phyloP scores from a whole-genome alignment of 2,113 vertebrate species.

The Raja brachyura region DNA sequence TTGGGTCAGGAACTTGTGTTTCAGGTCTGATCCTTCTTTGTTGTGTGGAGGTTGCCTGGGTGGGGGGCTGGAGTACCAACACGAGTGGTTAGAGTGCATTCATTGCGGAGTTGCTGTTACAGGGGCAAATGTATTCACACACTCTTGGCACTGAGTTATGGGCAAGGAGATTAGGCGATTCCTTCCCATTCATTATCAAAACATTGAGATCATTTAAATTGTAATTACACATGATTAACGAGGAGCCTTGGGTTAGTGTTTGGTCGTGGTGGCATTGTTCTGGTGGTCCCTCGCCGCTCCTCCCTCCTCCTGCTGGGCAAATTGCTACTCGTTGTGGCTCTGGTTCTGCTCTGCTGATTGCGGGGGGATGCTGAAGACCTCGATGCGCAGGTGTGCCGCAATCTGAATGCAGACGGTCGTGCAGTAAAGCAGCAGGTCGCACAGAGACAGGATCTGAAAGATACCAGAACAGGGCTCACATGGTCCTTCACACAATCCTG shows the following conservation, averaged over 20 bases:
- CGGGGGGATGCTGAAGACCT: slow-evolving; percentile 82
- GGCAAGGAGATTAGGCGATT: neutral
- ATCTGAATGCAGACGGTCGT: slow-evolving; percentile 86
- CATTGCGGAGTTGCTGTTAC: neutral
- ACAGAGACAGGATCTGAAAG: slow-evolving; percentile 74
- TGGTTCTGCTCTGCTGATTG: slow-evolving; percentile 68
- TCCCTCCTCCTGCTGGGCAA: slow-evolving; percentile 77
- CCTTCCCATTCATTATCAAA: neutral
- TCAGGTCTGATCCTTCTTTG: too few species aligned
- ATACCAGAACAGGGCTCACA: slow-evolving; percentile 43
- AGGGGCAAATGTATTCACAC: neutral
- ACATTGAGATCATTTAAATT: neutral
- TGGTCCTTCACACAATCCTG: neutral
- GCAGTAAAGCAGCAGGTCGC: slow-evolving; percentile 85
- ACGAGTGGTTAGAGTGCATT: neutral
- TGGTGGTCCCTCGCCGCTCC: slow-evolving; percentile 48
- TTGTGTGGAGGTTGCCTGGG: too few species aligned
- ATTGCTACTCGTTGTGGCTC: slow-evolving; percentile 74
- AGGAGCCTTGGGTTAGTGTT: slow-evolving; percentile 39
- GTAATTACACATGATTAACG: slow-evolving; percentile 23
- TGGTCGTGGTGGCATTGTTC: slow-evolving; percentile 52
- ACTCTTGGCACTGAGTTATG: too few species aligned
- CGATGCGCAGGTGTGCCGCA: slow-evolving; percentile 81
- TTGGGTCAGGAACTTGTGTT: too few species aligned
- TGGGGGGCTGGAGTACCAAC: neutral